These are phyloP conservation scores for Drosophila trapezifrons DNA, from an alignment of 1,140 invertebrate species.

Conservation along the genomic window DNA sequence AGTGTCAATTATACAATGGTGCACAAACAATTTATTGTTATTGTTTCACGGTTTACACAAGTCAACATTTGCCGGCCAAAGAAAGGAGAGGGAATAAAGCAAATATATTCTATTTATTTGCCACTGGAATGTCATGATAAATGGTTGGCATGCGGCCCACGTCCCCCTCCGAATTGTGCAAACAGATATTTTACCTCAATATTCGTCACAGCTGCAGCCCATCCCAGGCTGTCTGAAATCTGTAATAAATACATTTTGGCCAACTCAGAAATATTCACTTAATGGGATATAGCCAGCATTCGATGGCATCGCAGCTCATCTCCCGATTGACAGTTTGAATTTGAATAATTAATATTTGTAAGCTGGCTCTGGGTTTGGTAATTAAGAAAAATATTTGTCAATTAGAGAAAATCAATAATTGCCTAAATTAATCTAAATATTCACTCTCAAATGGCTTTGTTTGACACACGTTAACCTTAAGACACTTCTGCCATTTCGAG, in stretches of 20 bases:
- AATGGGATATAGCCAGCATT: conserved; percentile 3
- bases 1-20: conserved; percentile 38
- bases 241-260: conserved; percentile 27
- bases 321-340: conserved; percentile 34
- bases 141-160: conserved; percentile 26
- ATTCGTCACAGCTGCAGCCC: conserved; percentile 27
- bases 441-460: not conserved
- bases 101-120: conserved; percentile 43
- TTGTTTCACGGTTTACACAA: conserved; percentile 36
- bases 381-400: conserved; percentile 11
- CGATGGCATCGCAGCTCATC: conserved; percentile 22
- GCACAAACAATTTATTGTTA: conserved; percentile 36
- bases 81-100: conserved; percentile 2
- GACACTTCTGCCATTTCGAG: not conserved
- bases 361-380: not conserved
- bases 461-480: not conserved
- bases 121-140: conserved; percentile 45
- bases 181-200: conserved; percentile 44
- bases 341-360: conserved; percentile 29
- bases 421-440: conserved; percentile 10
- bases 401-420: conserved; percentile 13
- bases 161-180: conserved; percentile 2
- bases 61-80: conserved; percentile 23
- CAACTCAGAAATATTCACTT: conserved; percentile 22
- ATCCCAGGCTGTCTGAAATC: conserved; percentile 1